Evolutionary conservation across 2,113 vertebrate genomes (phyloP).

Genomic region (Ophthalmolycus amberensis): DNA sequence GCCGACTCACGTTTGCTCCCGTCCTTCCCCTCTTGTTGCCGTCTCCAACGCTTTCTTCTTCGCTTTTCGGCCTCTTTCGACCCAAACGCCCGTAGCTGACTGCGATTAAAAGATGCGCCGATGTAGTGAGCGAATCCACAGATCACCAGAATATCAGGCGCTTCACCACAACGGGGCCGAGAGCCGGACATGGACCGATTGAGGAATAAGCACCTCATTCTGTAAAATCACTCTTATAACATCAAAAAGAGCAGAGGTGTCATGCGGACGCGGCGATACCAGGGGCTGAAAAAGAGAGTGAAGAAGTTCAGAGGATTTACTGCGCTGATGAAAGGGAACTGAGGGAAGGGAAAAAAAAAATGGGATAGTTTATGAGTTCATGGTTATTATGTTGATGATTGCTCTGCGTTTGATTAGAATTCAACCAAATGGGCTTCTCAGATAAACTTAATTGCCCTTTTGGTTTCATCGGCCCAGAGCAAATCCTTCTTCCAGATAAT

Average conservation of each 20-base stretch:
- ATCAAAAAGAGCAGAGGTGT: slow-evolving; percentile 1
- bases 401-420: slow-evolving; percentile 23
- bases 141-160: slow-evolving; percentile 57
- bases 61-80: slow-evolving; percentile 49
- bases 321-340: background rate
- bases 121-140: slow-evolving; percentile 45
- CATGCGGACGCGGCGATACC: slow-evolving; percentile 27
- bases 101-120: slow-evolving; percentile 26
- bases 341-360: background rate
- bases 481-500: background rate
- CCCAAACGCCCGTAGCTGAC: slow-evolving; percentile 31
- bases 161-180: slow-evolving; percentile 41
- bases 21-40: slow-evolving; percentile 1
- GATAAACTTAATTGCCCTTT: slow-evolving; percentile 8
- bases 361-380: background rate
- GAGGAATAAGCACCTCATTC: slow-evolving; percentile 22
- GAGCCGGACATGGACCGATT: slow-evolving; percentile 35
- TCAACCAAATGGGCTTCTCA: slow-evolving; percentile 21
- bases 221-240: slow-evolving; percentile 3
- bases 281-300: slow-evolving; percentile 28
- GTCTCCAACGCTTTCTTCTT: slow-evolving; percentile 38
- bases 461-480: slow-evolving; percentile 25
- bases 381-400: slow-evolving; percentile 17
- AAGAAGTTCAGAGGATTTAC: slow-evolving; percentile 40
- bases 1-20: slow-evolving; percentile 36